These are phyloP conservation scores for Neoscelio sp. DNA, from an alignment of 2,888 invertebrate genomes.

Conservation along the genomic window DNA sequence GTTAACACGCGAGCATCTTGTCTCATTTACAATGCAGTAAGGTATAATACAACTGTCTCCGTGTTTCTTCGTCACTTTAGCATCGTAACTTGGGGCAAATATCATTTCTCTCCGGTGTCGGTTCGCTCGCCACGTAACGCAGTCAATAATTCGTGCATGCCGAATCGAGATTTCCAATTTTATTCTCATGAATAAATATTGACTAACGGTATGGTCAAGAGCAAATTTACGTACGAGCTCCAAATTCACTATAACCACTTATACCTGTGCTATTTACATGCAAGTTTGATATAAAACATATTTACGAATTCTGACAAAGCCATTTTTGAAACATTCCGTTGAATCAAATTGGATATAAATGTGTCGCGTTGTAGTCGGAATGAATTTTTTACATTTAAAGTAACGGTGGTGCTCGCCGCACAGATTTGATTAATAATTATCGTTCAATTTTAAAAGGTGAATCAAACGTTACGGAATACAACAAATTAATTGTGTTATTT, in stretches of 20 bases:
- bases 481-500: no score
- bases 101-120: constrained; percentile 31
- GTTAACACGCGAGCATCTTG: constrained; percentile 13
- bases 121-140: constrained; percentile 9
- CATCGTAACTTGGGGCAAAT: constrained; percentile 14
- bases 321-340: no score
- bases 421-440: no score
- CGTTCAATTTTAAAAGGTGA: no score
- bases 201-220: constrained; percentile 38
- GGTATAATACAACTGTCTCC: constrained; percentile 34
- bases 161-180: constrained; percentile 70
- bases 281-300: constrained; percentile 7
- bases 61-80: constrained; percentile 40
- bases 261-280: not conserved
- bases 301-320: not conserved
- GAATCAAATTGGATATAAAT: no score
- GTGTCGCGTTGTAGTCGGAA: no score
- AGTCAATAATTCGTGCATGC: constrained; percentile 54
- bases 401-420: no score
- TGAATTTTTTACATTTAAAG: no score
- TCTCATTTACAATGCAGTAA: constrained; percentile 35
- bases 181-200: constrained; percentile 69
- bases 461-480: no score
- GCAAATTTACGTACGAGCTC: constrained; percentile 19
- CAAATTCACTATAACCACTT: constrained; percentile 6